Base-by-base conservation (phyloP, 2,888 invertebrate genomes). In the Iselma pallidipennis region DNA sequence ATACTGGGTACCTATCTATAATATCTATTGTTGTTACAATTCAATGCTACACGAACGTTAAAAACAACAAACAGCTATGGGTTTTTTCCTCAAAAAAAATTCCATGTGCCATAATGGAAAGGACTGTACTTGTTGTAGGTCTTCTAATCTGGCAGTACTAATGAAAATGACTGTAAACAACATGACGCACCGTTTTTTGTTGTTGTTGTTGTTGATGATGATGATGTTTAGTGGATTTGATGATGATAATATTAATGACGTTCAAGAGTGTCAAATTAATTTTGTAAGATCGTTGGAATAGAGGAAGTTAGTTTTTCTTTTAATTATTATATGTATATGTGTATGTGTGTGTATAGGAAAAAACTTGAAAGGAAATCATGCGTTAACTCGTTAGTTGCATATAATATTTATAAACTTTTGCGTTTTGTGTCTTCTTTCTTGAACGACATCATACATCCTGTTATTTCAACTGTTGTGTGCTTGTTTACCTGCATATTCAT, bases 401-500 rank as follows among this genome's bases (percentile, higher is more conserved):
- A 57, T 57, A 19, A 29, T 33, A 23, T 53, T 14, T 19, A 14
- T 29, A 29, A 53, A 29, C 10, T 50, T 50, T 50, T 50, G 29
- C 28, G 9, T 19, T 26, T 50, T 50, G 45, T 45, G 45, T 45
- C 45, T 45, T 37, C 16, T 16, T n/a, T 21, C 10, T 59, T 63
- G 63, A 59, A 55, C 63, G 59, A 63, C 63, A 63, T n/a, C n/a
- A n/a, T 63, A 63, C 63, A 63, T 63, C 63, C 63, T 63, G 63
- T 63, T 63, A 56, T 63, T 63, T 53, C 62, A 45, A 45, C 45
- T 45, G 45, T 45, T 45, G 50, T 50, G 56, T 56, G 52, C 56
- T 45, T 61, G 59, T 63, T 63, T 63, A 59, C 59, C 63, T 63
- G 59, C 56, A 61, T 61, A 61, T 61, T 61, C 57, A 61, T 57